A percentile compares a stretch with the other conserved stretches of the same genome.
These are phyloP conservation scores for Caloenas nicobarica DNA, from an alignment of 2,113 vertebrate genomes.

Conservation along the genomic window DNA sequence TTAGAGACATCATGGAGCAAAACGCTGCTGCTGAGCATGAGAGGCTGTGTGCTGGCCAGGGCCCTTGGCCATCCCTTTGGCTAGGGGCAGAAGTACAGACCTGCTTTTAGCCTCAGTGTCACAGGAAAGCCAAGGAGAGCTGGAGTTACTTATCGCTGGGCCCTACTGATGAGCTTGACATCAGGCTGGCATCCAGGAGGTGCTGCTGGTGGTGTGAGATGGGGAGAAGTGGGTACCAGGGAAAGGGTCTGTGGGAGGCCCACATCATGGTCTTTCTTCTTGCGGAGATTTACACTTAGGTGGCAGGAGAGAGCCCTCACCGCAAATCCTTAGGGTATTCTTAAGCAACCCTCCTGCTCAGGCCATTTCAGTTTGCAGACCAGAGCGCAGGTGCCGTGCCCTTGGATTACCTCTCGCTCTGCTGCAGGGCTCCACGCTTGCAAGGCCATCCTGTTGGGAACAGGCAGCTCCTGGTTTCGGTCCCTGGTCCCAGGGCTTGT, in stretches of 20 bases:
- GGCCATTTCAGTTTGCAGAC: not conserved
- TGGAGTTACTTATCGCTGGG: fast-evolving
- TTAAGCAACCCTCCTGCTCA: not conserved
- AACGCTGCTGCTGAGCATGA: not conserved
- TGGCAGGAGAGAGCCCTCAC: not conserved
- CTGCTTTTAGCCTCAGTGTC: not conserved
- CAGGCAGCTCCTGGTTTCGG: not conserved
- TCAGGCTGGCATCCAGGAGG: not conserved
- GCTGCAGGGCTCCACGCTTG: not conserved
- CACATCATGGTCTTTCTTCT: not conserved
- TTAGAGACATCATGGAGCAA: not conserved
- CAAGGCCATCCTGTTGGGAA: not conserved
- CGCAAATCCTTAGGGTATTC: not conserved
- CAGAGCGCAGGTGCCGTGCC: not conserved
- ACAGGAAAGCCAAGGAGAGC: not conserved
- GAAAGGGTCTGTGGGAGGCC: not conserved
- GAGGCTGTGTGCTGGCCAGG: not conserved
- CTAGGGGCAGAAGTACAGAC: not conserved
- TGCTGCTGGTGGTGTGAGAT: not conserved
- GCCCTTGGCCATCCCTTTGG: not conserved
- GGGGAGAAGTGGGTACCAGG: not conserved
- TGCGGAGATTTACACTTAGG: not conserved
- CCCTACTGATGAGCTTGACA: not conserved
- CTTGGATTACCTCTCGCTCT: not conserved
- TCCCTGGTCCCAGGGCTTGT: not conserved